Percentiles rank a stretch among this genome's conserved stretches.
Evolutionary conservation across 2,888 invertebrate genomes (phyloP).

Genomic region (Troilus luridus): DNA sequence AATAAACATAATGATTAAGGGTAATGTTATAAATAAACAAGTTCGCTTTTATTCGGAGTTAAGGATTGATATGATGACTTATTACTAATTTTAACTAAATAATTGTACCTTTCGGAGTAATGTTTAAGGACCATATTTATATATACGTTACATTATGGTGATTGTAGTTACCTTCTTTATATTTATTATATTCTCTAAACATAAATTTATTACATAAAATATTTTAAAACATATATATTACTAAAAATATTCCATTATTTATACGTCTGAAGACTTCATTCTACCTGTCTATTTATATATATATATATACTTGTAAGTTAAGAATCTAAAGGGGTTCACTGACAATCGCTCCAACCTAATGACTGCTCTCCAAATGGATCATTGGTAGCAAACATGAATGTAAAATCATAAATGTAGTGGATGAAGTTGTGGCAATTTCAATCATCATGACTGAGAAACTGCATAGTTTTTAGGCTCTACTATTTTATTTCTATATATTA

Average conservation of each 20-base stretch:
- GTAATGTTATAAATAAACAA: not conserved
- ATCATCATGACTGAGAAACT: too few species aligned
- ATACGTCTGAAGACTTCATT: not conserved
- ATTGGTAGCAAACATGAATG: too few species aligned
- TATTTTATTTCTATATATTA: too few species aligned
- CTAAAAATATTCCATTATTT: not conserved
- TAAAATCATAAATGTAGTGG: too few species aligned
- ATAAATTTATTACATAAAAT: not conserved
- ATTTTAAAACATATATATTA: not conserved
- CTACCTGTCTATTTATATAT: not conserved
- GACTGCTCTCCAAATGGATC: too few species aligned
- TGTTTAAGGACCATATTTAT: slow-evolving; percentile 54
- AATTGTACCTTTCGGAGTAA: slow-evolving; percentile 31
- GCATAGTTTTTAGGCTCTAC: too few species aligned
- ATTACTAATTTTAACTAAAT: not conserved
- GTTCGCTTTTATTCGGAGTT: not conserved
- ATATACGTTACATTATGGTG: not conserved
- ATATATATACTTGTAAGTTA: not conserved
- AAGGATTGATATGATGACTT: not conserved
- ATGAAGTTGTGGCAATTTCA: too few species aligned
- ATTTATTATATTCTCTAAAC: slow-evolving; percentile 31
- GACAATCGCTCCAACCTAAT: too few species aligned
- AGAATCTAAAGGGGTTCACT: not conserved
- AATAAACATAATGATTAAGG: not conserved
- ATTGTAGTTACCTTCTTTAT: slow-evolving; percentile 27